A percentile compares a stretch with the other conserved stretches of the same genome.
These are phyloP conservation scores for Furcifer pardalis DNA, from an alignment of 2,797 vertebrate species.

Conservation along the genomic window DNA sequence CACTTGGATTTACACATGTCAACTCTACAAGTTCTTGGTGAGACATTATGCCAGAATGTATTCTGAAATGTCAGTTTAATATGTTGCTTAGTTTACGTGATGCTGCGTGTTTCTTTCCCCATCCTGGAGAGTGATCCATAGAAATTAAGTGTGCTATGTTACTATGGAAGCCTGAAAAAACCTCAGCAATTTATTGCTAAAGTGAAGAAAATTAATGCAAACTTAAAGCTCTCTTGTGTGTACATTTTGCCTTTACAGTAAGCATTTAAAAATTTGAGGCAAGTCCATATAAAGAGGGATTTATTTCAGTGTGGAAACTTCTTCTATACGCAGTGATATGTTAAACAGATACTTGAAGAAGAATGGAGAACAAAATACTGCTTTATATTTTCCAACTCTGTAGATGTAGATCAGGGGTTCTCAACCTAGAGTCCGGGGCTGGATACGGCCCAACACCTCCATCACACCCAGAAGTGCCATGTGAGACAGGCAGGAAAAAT, in stretches of 20 bases:
- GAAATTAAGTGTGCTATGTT: constrained; percentile 5
- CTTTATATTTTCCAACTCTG: constrained; percentile 3
- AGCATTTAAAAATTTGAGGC: not conserved
- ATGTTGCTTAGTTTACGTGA: constrained; percentile 1
- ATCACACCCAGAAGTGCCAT: too few relatives aligned
- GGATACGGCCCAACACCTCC: too few relatives aligned
- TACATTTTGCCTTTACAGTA: constrained; percentile 1
- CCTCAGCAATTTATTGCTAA: not conserved
- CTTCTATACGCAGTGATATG: not conserved
- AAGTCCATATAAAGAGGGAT: not conserved
- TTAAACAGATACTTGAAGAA: not conserved
- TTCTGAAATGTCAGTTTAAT: constrained; percentile 3
- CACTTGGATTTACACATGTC: not conserved
- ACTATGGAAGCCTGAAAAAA: constrained; percentile 6
- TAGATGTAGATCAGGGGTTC: too few relatives aligned
- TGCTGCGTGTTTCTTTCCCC: not conserved
- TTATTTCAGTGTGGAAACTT: not conserved
- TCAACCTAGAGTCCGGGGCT: too few relatives aligned
- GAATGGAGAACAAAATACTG: not conserved
- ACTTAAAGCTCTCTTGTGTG: constrained; percentile 21
- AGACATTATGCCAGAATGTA: not conserved
- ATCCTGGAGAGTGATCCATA: constrained; percentile 12
- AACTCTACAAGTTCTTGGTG: not conserved
- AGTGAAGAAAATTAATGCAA: constrained; percentile 1
- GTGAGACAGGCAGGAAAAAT: too few relatives aligned